These are phyloP conservation scores for Gymnocephalus cernua DNA, from an alignment of 2,113 vertebrate species.

Conservation along the genomic window DNA sequence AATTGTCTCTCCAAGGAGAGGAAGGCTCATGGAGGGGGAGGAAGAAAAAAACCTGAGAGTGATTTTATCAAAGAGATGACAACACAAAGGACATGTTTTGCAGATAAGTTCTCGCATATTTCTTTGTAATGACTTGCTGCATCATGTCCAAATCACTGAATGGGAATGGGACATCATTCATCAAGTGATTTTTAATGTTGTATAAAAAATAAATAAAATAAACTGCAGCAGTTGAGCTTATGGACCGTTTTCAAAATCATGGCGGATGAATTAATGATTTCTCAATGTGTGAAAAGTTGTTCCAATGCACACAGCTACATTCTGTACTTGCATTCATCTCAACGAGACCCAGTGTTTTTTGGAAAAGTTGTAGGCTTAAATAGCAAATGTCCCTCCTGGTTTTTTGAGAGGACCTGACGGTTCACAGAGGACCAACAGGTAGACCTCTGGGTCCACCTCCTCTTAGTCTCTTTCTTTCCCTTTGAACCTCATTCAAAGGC, in stretches of 20 bases:
- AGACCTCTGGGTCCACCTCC: constrained; percentile 16
- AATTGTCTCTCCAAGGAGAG: constrained; percentile 82
- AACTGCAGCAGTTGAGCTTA: background rate
- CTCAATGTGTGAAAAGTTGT: constrained; percentile 7
- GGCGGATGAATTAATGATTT: background rate
- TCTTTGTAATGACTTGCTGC: constrained; percentile 35
- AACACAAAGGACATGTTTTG: constrained; percentile 67
- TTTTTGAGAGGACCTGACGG: background rate
- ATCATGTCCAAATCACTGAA: constrained; percentile 9
- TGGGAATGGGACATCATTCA: too few species aligned
- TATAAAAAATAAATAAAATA: background rate
- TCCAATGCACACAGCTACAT: background rate
- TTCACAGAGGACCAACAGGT: constrained; percentile 15
- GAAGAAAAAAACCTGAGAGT: constrained; percentile 45
- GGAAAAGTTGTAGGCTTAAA: constrained; percentile 23
- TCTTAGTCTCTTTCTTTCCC: constrained; percentile 8
- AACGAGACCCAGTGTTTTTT: background rate
- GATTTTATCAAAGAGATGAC: constrained; percentile 64
- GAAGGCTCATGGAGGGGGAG: constrained; percentile 53
- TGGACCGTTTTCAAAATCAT: background rate
- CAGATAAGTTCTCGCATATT: constrained; percentile 24
- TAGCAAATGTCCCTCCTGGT: constrained; percentile 6
- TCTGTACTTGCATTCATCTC: background rate
- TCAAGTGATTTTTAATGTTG: background rate
- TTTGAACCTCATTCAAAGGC: constrained; percentile 29